phyloP scores from a whole-genome alignment of 2,888 invertebrate species.

The Philereme transversata region DNA sequence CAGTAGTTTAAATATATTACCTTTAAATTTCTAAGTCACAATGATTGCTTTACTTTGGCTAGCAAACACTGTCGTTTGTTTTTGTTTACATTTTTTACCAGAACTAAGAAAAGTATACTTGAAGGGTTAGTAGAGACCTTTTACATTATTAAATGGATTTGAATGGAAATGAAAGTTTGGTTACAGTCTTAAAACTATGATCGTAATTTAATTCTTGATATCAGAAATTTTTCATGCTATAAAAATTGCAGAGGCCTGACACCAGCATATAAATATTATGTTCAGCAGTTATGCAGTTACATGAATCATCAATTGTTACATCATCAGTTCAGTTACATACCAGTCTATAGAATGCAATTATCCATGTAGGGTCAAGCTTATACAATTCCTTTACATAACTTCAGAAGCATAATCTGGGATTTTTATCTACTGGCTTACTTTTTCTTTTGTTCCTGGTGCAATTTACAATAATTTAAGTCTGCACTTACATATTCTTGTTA shows the following conservation, averaged over 20 bases:
- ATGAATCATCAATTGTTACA: constrained; percentile 32
- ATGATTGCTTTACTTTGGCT: too few relatives aligned
- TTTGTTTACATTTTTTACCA: too few relatives aligned
- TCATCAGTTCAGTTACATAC: constrained; percentile 23
- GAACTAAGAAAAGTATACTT: too few relatives aligned
- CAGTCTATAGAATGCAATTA: constrained; percentile 17
- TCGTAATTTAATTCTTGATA: not conserved
- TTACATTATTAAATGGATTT: too few relatives aligned
- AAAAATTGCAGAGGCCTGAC: not conserved
- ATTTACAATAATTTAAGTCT: too few relatives aligned
- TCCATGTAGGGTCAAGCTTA: constrained; percentile 18
- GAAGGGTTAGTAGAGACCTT: too few relatives aligned
- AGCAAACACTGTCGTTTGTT: too few relatives aligned
- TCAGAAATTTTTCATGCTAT: not conserved
- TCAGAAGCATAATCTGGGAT: not conserved
- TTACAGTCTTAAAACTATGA: not conserved
- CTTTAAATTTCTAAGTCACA: too few relatives aligned
- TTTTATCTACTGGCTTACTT: too few relatives aligned
- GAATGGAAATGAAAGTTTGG: not conserved
- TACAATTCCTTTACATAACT: constrained; percentile 21
- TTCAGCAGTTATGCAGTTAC: constrained; percentile 20
- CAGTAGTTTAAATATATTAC: too few relatives aligned
- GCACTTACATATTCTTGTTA: too few relatives aligned
- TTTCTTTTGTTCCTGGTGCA: too few relatives aligned
- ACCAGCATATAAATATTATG: constrained; percentile 8